Conservation (phyloP, 2,797 vertebrate genomes). For the Vireo griseus region DNA sequence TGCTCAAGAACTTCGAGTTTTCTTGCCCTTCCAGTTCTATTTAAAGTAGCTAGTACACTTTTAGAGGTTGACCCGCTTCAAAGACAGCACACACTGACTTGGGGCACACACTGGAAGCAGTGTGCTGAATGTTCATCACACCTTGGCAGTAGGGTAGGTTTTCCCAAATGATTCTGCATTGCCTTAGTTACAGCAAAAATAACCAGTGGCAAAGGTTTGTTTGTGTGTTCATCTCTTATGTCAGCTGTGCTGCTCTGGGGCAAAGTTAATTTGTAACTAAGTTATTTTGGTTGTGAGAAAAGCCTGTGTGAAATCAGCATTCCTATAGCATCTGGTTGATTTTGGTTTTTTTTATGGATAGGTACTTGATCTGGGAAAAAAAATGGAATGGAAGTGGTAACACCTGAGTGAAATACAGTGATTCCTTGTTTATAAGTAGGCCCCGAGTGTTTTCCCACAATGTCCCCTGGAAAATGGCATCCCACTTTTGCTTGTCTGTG, state of each 20-base stretch:
- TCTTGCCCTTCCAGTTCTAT: not conserved
- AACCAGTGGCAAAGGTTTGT: not conserved
- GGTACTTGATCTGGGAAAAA: not conserved
- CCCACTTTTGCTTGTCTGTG: not conserved
- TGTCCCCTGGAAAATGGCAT: not conserved
- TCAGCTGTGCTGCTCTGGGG: not conserved
- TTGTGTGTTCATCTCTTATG: accelerated
- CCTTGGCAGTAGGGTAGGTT: not conserved
- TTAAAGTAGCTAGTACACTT: not conserved
- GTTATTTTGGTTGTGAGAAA: not conserved
- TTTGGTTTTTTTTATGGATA: not conserved
- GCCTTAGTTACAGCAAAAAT: not conserved
- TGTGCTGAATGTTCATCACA: not conserved
- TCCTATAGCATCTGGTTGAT: not conserved
- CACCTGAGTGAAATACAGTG: not conserved
- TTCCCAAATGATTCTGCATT: not conserved
- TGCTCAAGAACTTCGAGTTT: not conserved
- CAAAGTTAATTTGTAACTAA: not conserved
- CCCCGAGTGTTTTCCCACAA: not conserved
- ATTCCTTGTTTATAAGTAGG: not conserved
- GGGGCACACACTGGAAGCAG: not conserved
- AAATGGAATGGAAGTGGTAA: not conserved
- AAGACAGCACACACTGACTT: not conserved
- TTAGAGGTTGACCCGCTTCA: not conserved
- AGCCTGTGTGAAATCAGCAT: not conserved